Conservation (phyloP, 2,113 vertebrate species). For the Synchiropus splendidus region DNA sequence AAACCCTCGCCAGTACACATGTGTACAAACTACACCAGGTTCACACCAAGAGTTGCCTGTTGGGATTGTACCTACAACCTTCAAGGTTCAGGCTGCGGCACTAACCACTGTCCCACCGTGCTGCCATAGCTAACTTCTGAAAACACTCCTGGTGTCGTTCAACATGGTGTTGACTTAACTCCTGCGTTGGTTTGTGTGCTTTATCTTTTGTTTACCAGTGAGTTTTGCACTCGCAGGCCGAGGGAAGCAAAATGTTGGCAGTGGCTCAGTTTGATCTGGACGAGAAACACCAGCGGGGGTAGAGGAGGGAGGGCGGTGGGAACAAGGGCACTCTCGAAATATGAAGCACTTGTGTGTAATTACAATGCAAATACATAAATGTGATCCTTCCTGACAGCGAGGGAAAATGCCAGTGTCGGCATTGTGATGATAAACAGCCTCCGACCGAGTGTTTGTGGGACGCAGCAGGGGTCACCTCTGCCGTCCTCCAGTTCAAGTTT, state of each 20-base stretch:
- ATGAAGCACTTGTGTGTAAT: slow-evolving; percentile 44
- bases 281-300: slow-evolving; percentile 39
- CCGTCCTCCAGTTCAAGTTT: too few relatives aligned
- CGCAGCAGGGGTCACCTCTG: slow-evolving; percentile 43
- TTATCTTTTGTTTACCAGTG: slow-evolving; percentile 55
- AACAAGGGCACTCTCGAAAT: slow-evolving; percentile 40
- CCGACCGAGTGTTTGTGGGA: slow-evolving; percentile 36
- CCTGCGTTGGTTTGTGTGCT: slow-evolving; percentile 38
- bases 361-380: slow-evolving; percentile 61
- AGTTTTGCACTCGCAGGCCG: slow-evolving; percentile 30
- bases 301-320: neutral
- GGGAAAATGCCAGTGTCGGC: slow-evolving; percentile 47
- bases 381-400: slow-evolving; percentile 42
- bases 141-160: too few relatives aligned
- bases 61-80: too few relatives aligned
- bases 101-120: too few relatives aligned
- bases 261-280: slow-evolving; percentile 51
- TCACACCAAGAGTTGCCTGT: slow-evolving; percentile 19
- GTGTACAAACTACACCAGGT: slow-evolving; percentile 17
- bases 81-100: too few relatives aligned
- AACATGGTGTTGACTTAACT: slow-evolving; percentile 42
- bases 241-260: slow-evolving; percentile 44
- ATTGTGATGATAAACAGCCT: slow-evolving; percentile 60
- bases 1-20: slow-evolving; percentile 7
- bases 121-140: too few relatives aligned